Evolutionary conservation across 2,888 invertebrate genomes (phyloP), one percentile per base, ranked within the genome.

Genomic region (Pinctada fucata): DNA sequence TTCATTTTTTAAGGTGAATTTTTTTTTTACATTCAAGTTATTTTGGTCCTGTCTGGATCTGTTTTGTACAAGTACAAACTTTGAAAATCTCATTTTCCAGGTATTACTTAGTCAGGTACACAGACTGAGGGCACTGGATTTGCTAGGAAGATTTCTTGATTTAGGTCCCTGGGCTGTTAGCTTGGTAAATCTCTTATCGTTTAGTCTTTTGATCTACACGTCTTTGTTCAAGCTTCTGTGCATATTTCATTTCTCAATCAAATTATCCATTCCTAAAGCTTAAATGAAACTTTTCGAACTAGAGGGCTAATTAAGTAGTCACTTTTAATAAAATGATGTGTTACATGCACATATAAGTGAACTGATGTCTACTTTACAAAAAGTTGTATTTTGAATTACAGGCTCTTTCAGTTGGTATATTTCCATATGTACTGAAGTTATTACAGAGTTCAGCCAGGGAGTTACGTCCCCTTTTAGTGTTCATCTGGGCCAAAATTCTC

Each of bases 401-500:
- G 92, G 98, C 99, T 75, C 94, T 99, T 48, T 97, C 97, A 76
- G 99, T 99, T 69, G 99, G 99, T 86, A 99, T 99, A 91, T 99
- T 99, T 93, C 99, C 99, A 0, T 99, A 99, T 93, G 98, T 99
- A 88, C 94, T 99, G 76, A 99, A 99, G 93, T 93, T 99, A 87
- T 94, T 99, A 88, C 99, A 99, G 93, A 98, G 98, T 88, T 96
- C 96, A 83, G 98, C 98, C 2, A 95, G 95, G 87, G 99, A 99
- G 92, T 94, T 99, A 86, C 94, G 98, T 79, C 97, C 98, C 5
- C 94, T 98, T 80, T 94, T 99, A 87, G 98, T 99, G 68, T 99
- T 98, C 93, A 99, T 99, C 87, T 99, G 99, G 99, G 98, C 99
- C 31, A 98, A 99, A 94, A 98, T 99, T 88, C 94, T 99, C 79